These are phyloP conservation scores for Semnornis frantzii DNA, from an alignment of 2,113 vertebrate genomes.

Conservation along the genomic window DNA sequence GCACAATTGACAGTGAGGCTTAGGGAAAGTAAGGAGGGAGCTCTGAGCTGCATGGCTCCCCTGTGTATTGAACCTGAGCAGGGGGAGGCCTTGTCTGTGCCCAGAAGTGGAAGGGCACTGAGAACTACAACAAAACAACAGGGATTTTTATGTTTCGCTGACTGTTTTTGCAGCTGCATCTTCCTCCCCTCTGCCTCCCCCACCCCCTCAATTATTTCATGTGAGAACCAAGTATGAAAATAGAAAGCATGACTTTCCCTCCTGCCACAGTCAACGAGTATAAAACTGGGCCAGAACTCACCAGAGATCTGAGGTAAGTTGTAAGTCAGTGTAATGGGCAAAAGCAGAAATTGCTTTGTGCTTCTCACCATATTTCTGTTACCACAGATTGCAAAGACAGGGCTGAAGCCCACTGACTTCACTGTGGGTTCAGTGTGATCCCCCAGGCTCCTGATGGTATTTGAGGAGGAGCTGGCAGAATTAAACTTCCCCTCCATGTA, in stretches of 20 bases:
- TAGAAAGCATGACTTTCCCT: neutral
- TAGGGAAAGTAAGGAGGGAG: constrained; percentile 19
- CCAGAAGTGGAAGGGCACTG: constrained; percentile 43
- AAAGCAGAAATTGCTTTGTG: neutral
- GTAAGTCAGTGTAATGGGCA: fast-evolving
- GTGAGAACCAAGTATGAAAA: constrained; percentile 42
- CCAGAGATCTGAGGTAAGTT: neutral
- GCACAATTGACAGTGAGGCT: constrained; percentile 38
- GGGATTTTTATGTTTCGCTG: constrained; percentile 56
- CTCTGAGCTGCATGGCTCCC: constrained; percentile 34
- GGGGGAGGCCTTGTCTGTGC: constrained; percentile 44
- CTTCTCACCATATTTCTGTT: neutral
- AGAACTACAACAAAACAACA: constrained; percentile 39
- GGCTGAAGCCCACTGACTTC: neutral
- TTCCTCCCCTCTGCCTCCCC: neutral
- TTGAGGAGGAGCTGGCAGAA: neutral
- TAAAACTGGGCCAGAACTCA: neutral
- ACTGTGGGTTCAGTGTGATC: fast-evolving
- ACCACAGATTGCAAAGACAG: fast-evolving
- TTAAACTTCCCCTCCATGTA: neutral
- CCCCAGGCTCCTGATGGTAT: neutral
- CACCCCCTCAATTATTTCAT: neutral
- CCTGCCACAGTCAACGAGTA: neutral
- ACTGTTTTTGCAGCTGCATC: constrained; percentile 68
- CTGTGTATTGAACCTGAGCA: constrained; percentile 44